Base-by-base conservation (phyloP, 2,113 vertebrate species). In the Capricornis sumatraensis region DNA sequence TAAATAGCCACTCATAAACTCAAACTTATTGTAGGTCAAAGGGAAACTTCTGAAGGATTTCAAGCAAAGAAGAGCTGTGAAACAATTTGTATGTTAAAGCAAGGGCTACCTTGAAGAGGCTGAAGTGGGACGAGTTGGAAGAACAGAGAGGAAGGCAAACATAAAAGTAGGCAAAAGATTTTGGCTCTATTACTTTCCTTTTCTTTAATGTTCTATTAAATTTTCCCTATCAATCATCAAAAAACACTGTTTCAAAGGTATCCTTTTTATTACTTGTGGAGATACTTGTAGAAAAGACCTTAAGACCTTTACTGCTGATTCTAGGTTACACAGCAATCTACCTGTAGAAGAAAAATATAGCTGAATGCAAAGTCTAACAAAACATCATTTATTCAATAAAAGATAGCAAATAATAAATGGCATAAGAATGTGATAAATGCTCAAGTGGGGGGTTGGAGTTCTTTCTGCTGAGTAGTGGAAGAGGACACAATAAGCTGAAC, bases 371-470 rank as follows among this genome's bases (percentile, higher is more conserved):
- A 74, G 21, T 76, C 91, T 27, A 85, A 6, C 23, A 43, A 60
- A 67, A 57, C 3, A 60, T 55, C 15, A 57, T 40, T 71, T 47
- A 36, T 11, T 88, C 23, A 89, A 79, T 50, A 53, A 67, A 45
- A 87, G 3, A 3, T 14, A 58, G 27, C 3, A 62, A 60, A 76
- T 0, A 89, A 52, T 74, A 78, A 96, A 55, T 33, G 8, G 19
- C 0, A 3, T 7, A 27, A 57, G 2, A 5, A 60, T 36, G 43
- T 10, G 1, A 12, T 4, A 9, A 76, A 40, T 15, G 16, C 14
- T 36, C 27, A 58, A 7, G n/a, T 78, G 4, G 5, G 89, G 25
- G 7, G 2, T 12, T 74, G 4, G 2, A 78, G 13, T 57, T 87
- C 21, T 86, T 79, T 60, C 4, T 82, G 3, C 33, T 53, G 50